Base-by-base conservation (phyloP, 1,140 invertebrate genomes). In the Drosophila auraria region DNA sequence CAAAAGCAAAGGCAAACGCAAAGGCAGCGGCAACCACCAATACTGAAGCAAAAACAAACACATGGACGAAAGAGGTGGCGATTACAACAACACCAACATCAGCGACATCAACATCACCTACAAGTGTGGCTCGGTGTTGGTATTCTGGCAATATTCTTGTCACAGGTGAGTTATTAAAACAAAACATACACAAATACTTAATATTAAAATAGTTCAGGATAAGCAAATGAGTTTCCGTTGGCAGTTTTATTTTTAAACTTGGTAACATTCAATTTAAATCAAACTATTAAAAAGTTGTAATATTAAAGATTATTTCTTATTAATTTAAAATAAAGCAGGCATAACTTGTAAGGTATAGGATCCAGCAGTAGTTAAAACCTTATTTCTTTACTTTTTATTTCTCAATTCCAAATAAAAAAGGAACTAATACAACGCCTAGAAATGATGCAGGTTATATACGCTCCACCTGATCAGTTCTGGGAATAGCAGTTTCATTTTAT, bases 91-190 rank as follows among this genome's bases (percentile, higher is more conserved):
- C 33, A 40, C 20, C 54, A 77, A 25, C 27, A 40, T 5, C 57
- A 62, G 5, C 47, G 56, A 58, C 36, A 14, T 36, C 71, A 65
- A 45, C 58, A 78, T 44, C 72, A 65, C 9, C 80, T 61, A 64
- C 44, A 74, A 30, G 47, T 66, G 40, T 70, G 66, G 84, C 60
- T 87, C 57, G 65, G 65, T 69, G 80, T 87, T 61, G 80, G 62
- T 30, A 75, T 84, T 81, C 80, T 84, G 51, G 81, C 77, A 75
- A 84, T 87, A 75, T 81, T 64, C 60, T 84, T 63, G 78, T 60
- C 83, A 49, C 81, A 89, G 83, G 83, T 87, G 64, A 84, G 83
- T 73, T 20, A 50, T 50, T 47, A 70, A 25, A 36, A 57, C 12
- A 23, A 27, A 17, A 23, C 5, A 56, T 17, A 47, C 9, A 20